Percentiles rank a stretch among this genome's conserved stretches.
Evolutionary conservation across 2,113 vertebrate genomes (phyloP).

Genomic region (Maccullochella peelii): DNA sequence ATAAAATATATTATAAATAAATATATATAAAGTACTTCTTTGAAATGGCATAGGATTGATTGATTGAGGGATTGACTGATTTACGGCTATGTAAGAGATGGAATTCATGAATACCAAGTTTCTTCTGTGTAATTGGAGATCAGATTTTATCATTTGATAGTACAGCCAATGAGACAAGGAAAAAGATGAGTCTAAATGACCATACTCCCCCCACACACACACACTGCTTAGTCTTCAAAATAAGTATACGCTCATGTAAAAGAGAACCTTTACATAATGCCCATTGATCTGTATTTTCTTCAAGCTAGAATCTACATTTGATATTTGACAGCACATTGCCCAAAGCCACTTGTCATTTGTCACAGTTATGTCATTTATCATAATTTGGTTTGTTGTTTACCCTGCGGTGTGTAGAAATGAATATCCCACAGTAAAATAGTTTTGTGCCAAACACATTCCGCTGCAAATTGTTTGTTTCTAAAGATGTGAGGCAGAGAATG

Average conservation of each 20-base stretch:
- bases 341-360: conserved; percentile 22
- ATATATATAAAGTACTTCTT: background rate
- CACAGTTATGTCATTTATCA: conserved; percentile 4
- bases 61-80: no score
- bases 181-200: background rate
- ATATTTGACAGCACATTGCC: conserved; percentile 25
- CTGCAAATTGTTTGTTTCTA: conserved; percentile 46
- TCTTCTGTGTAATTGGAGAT: conserved; percentile 12
- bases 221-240: background rate
- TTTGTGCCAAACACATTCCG: background rate
- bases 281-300: conserved; percentile 22
- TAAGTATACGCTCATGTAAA: background rate
- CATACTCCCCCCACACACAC: no score
- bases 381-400: conserved; percentile 9
- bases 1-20: no score
- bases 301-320: conserved; percentile 12
- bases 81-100: background rate
- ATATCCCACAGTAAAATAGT: conserved; percentile 6
- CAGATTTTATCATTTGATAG: background rate
- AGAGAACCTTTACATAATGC: background rate
- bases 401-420: conserved; percentile 28
- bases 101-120: background rate
- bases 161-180: background rate
- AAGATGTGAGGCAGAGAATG: conserved; percentile 4
- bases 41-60: background rate